Conservation (phyloP, 2,888 invertebrate genomes). For the Hypomecis punctinalis region DNA sequence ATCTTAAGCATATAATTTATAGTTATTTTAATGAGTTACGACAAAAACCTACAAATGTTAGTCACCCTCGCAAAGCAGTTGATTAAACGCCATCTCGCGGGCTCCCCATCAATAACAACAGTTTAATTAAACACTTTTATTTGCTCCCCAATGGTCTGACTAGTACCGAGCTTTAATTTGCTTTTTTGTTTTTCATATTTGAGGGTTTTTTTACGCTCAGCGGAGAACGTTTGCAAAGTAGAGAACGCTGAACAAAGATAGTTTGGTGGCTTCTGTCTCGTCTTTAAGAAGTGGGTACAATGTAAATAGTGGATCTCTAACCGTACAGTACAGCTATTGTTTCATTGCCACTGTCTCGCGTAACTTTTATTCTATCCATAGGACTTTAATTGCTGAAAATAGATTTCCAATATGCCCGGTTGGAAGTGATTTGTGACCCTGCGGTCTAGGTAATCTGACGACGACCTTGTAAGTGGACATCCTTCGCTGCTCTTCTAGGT, state of each 20-base stretch:
- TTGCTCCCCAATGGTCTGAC: constrained; percentile 72
- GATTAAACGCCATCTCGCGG: constrained; percentile 83
- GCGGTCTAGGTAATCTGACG: no score
- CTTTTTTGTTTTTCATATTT: constrained; percentile 71
- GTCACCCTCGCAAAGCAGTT: constrained; percentile 62
- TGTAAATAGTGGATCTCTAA: no score
- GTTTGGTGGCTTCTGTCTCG: not conserved
- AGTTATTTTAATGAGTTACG: no score
- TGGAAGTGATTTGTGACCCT: no score
- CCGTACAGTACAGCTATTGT: no score
- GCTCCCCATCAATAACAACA: constrained; percentile 82
- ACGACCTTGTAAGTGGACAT: no score
- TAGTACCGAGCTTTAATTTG: constrained; percentile 72
- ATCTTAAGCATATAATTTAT: no score
- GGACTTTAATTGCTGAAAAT: no score
- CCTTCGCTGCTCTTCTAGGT: no score
- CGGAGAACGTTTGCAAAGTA: constrained; percentile 45
- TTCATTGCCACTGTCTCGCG: no score
- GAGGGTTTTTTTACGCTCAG: constrained; percentile 69
- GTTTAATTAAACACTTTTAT: constrained; percentile 84
- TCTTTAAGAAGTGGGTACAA: not conserved
- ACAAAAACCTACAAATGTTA: not conserved
- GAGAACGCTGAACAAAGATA: constrained; percentile 6
- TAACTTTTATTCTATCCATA: no score
- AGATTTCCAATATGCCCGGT: no score